phyloP scores from a whole-genome alignment of 1,140 invertebrate genomes.

The Drosophila ogumai region DNA sequence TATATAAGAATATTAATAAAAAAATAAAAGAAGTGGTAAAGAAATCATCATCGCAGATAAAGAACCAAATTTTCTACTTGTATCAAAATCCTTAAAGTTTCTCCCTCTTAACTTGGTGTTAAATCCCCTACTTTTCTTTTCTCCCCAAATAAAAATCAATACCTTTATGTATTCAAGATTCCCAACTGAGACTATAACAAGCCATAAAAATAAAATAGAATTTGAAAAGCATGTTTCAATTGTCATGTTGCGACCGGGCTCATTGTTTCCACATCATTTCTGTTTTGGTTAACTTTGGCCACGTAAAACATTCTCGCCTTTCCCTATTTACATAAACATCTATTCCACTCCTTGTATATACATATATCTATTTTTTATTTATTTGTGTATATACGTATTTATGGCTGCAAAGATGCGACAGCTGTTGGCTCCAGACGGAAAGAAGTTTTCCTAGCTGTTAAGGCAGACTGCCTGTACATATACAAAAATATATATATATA shows the following conservation, averaged over 20 bases:
- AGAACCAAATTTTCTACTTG: background rate
- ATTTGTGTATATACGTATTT: slow-evolving; percentile 48
- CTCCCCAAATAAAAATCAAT: slow-evolving; percentile 25
- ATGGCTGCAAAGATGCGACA: slow-evolving; percentile 50
- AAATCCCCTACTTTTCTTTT: background rate
- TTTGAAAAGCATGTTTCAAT: slow-evolving; percentile 55
- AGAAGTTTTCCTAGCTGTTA: slow-evolving; percentile 43
- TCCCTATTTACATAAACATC: slow-evolving; percentile 49
- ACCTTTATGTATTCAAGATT: slow-evolving; percentile 19
- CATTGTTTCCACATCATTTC: slow-evolving; percentile 63
- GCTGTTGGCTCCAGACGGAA: slow-evolving; percentile 51
- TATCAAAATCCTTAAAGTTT: background rate
- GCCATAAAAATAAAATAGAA: slow-evolving; percentile 37
- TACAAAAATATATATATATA: slow-evolving; percentile 13
- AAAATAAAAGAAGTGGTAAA: background rate
- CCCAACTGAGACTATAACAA: slow-evolving; percentile 4
- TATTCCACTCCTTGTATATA: slow-evolving; percentile 38
- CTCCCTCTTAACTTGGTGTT: background rate
- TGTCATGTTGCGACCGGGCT: slow-evolving; percentile 40
- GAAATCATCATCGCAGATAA: no score
- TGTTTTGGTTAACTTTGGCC: slow-evolving; percentile 45
- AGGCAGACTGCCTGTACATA: slow-evolving; percentile 53
- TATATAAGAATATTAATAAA: background rate
- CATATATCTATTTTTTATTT: slow-evolving; percentile 46
- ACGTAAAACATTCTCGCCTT: slow-evolving; percentile 41